Conservation (phyloP, 2,113 vertebrate species). For the Mormoops blainvillei region DNA sequence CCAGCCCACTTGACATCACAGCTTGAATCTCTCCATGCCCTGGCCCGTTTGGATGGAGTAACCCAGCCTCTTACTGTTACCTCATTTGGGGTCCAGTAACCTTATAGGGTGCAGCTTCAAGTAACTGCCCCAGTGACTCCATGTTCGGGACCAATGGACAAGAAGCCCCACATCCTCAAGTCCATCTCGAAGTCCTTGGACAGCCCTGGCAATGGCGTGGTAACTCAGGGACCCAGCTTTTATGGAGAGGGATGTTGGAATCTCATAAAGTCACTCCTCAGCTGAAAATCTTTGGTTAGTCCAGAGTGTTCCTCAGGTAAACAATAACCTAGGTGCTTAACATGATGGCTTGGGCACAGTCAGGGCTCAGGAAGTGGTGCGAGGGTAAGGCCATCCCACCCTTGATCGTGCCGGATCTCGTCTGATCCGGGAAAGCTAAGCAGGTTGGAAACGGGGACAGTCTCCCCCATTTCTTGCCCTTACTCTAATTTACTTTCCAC, state of each 20-base stretch:
- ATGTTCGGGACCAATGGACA: fast-evolving
- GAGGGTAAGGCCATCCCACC: too few relatives aligned
- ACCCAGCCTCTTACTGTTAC: neutral
- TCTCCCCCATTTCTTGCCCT: neutral
- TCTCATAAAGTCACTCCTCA: neutral
- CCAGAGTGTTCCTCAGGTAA: neutral
- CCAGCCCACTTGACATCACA: neutral
- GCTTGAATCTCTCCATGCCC: neutral
- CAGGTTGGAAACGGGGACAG: neutral
- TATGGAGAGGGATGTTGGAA: neutral
- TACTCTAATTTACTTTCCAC: neutral
- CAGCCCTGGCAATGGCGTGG: fast-evolving
- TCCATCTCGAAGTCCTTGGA: neutral
- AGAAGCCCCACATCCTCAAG: neutral
- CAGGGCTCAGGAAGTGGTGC: neutral
- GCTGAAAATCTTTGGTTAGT: neutral
- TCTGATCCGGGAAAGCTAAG: too few relatives aligned
- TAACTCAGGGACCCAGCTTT: neutral
- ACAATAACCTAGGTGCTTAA: neutral
- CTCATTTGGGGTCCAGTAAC: neutral
- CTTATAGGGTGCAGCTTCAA: too few relatives aligned
- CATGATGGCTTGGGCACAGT: fast-evolving
- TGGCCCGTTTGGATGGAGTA: neutral
- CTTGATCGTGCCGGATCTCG: too few relatives aligned
- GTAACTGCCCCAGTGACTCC: neutral